Evolutionary conservation across 1,140 invertebrate species (phyloP), one percentile per base, ranked within the genome.

Genomic region (Philotrypesis tridentata): DNA sequence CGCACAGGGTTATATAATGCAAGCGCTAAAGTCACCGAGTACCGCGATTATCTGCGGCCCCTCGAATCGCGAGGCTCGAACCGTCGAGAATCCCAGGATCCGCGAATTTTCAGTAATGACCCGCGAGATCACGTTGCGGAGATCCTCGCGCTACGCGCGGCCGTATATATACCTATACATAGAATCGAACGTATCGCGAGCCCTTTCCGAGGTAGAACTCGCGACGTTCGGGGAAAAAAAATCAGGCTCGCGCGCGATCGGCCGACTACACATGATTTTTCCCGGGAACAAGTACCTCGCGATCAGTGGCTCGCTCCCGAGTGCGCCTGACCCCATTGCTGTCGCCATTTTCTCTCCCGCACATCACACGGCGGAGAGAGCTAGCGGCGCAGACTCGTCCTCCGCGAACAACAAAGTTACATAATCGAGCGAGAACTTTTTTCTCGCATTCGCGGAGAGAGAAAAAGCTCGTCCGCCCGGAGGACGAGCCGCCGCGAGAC

Each of bases 321-420:
- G 67, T 60, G 31, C n/a, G n/a, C n/a, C n/a, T 73, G 79, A 65
- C 60, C 79, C 61, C 40, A 65, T 25, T 68, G 86, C 82, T 85
- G 85, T 84, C 87, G 89, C 89, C 90, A 91, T 90, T 74, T 91
- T 90, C 87, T 23, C 37, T 65, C 5, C 72, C n/a, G n/a, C 48
- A 21, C 48, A 8, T 55, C 48, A n/a, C 48, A 55, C 67, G 67
- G 70, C n/a, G n/a, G n/a, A n/a, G n/a, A n/a, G n/a, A n/a, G n/a
- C n/a, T n/a, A 72, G 23, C 23, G 61, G 70, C 61, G 71, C 73
- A 76, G 33, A 83, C 67, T 82, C 63, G 27, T 29, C 48, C 25
- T 75, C 82, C 79, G 76, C 75, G 65, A 86, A 84, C 81, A 88
- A 86, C 82, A 84, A 61, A 82, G 88, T 91, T 90, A 91, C 87